Base-by-base conservation (phyloP, 2,797 vertebrate genomes). In the Craterocephalus amniculus region DNA sequence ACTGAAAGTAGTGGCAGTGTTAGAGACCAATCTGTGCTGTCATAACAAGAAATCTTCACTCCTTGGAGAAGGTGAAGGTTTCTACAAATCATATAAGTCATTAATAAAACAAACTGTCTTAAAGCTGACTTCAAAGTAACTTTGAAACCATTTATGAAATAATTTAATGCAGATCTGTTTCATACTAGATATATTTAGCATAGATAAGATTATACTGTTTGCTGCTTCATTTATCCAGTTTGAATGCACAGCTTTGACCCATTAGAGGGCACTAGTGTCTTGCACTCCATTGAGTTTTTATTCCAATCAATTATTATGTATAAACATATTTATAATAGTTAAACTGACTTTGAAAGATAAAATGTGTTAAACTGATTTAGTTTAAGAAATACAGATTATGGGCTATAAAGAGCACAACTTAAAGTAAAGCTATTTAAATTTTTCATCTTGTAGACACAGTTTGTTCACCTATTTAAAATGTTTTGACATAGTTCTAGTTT, bases 81-180 rank as follows among this genome's bases (percentile, higher is more conserved):
- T 43, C 77, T 63, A 70, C 38, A 79, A 84, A 85, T 86, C 55
- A 69, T 65, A 63, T 65, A 71, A 72, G 78, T 81, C 74, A 66
- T 22, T 63, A 61, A 78, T 81, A 67, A 88, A 76, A 77, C 76
- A 67, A 76, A 58, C 79, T 36, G 32, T 45, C 20, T 70, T 56
- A 36, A 18, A 67, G 54, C 32, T 70, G 6, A 78, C 67, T 81
- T 89, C 49, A 84, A 81, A 88, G 68, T 51, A 10, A 51, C 40
- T 65, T 38, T 12, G 26, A 64, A 74, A 67, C 40, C 43, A 67
- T 14, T 38, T 65, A 26, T 36, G 24, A 7, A 59, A 12, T 51
- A 1, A 51, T 54, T 52, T 32, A 22, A 51, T 8, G 51, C 49
- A 58, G 79, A 75, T 64, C 14, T 22, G 34, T 27, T 56, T 61